A percentile compares a stretch with the other conserved stretches of the same genome.
Conservation (phyloP, 2,797 vertebrate genomes). For the Hydrophis major region DNA sequence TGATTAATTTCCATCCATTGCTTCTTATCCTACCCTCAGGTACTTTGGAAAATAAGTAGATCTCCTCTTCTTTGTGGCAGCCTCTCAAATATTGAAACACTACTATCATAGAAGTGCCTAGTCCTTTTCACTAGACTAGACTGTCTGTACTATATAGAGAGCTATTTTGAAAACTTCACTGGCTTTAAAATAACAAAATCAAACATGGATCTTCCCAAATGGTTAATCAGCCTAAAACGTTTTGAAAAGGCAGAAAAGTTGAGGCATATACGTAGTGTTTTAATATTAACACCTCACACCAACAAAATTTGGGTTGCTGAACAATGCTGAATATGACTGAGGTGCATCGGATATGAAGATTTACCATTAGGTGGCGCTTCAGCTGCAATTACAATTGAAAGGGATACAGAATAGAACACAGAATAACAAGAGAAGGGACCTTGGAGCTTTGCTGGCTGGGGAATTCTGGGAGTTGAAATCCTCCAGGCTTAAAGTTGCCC, state of each 20-base stretch:
- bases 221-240: neutral
- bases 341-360: neutral
- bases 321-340: neutral
- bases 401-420: neutral
- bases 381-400: neutral
- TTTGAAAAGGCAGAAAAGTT: neutral
- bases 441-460: neutral
- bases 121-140: neutral
- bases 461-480: neutral
- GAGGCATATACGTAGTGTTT: neutral
- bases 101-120: neutral
- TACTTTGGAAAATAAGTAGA: neutral
- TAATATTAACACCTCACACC: too few relatives aligned
- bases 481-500: neutral
- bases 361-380: constrained; percentile 8
- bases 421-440: neutral
- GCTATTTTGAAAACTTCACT: neutral
- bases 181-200: neutral
- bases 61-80: neutral
- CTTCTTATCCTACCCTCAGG: neutral
- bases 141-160: neutral
- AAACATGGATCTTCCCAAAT: neutral
- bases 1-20: neutral
- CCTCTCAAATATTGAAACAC: neutral
- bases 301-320: neutral